phyloP scores from a whole-genome alignment of 2,113 vertebrate species.

The Empidonax alnorum region DNA sequence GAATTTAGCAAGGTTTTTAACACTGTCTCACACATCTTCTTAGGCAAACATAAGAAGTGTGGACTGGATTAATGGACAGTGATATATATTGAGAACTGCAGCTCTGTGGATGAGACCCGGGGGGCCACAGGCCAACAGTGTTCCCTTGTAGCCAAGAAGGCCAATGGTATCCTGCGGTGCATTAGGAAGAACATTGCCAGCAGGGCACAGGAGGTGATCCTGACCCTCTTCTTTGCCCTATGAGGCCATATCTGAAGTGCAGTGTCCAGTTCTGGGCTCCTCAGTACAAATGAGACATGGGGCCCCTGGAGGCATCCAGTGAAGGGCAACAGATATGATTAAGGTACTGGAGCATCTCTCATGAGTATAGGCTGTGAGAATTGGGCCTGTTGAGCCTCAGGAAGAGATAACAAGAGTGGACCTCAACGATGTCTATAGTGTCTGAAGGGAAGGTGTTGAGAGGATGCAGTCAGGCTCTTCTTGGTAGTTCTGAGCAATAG shows the following conservation, averaged over 20 bases:
- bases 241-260: neutral
- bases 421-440: no score
- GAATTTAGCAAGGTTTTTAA: neutral
- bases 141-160: neutral
- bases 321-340: no score
- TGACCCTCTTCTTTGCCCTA: neutral
- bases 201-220: neutral
- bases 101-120: neutral
- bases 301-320: neutral
- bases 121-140: neutral
- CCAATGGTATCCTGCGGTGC: rapidly evolving
- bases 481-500: no score
- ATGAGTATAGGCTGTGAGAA: neutral
- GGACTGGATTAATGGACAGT: no score
- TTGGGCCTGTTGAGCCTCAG: neutral
- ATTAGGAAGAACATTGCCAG: neutral
- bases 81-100: neutral
- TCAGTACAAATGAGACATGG: neutral
- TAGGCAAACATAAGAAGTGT: neutral
- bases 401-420: neutral
- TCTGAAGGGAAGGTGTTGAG: rapidly evolving
- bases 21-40: no score
- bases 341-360: neutral
- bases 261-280: neutral
- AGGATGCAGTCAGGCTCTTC: neutral